phyloP scores from a whole-genome alignment of 2,888 invertebrate genomes.

The Craniophora ligustri region DNA sequence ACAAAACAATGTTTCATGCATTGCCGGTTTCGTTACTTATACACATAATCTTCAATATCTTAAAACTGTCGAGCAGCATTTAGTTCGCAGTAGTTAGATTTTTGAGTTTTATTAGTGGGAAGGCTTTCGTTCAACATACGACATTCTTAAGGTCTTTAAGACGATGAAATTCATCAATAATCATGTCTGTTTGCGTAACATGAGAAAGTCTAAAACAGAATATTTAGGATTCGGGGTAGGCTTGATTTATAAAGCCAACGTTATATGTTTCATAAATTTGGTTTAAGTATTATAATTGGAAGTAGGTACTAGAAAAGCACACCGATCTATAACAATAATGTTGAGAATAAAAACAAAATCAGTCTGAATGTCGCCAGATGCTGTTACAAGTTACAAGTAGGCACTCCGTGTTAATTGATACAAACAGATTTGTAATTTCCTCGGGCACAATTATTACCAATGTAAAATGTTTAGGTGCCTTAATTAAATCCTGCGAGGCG shows the following conservation, averaged over 20 bases:
- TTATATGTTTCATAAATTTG: no score
- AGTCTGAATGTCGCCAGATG: constrained; percentile 27
- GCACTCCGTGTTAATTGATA: constrained; percentile 69
- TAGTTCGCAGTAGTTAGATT: no score
- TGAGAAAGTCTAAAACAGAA: no score
- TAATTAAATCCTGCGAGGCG: constrained; percentile 77
- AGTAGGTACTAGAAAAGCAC: constrained; percentile 2
- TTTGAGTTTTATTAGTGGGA: no score
- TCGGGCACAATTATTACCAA: constrained; percentile 75
- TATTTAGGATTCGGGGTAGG: no score
- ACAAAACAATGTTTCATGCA: constrained; percentile 23
- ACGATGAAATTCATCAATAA: no score
- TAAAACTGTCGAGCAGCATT: no score
- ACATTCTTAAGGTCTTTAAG: no score
- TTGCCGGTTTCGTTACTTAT: no score
- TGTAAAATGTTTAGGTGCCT: constrained; percentile 77
- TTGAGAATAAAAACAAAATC: constrained; percentile 11
- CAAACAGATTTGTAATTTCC: constrained; percentile 71
- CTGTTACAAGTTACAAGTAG: constrained; percentile 57
- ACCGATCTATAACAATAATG: neutral
- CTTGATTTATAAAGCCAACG: no score
- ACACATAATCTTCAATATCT: no score
- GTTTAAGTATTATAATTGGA: neutral
- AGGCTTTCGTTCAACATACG: no score
- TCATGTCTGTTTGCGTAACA: constrained; percentile 2